A percentile compares a stretch with the other conserved stretches of the same genome.
These are phyloP conservation scores for Alligator sinensis DNA, from an alignment of 2,113 vertebrate species.

Conservation along the genomic window DNA sequence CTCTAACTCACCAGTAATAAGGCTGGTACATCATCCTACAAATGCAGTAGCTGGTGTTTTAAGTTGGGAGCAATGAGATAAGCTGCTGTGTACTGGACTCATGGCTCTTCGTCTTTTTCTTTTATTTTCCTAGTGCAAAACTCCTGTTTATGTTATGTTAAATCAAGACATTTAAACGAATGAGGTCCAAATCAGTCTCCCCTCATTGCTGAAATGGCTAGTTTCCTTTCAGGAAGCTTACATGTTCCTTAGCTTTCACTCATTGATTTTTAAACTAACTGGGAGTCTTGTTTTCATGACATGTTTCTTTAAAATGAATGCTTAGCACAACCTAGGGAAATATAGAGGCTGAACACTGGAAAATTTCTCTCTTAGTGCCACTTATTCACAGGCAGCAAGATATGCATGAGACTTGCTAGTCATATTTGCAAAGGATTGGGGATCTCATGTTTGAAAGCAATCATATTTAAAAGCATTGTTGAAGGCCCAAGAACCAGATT, in stretches of 20 bases:
- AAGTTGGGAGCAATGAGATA: slow-evolving; percentile 29
- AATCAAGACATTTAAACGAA: background rate
- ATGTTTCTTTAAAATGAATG: background rate
- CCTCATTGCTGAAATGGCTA: background rate
- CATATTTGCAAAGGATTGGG: background rate
- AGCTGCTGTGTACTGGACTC: background rate
- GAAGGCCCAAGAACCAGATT: background rate
- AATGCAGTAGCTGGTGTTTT: background rate
- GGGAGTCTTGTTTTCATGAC: background rate
- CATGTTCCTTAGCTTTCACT: background rate
- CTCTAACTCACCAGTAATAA: background rate
- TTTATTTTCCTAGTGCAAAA: background rate
- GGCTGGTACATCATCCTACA: slow-evolving; percentile 13
- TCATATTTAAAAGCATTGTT: background rate
- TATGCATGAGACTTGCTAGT: background rate
- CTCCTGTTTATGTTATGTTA: background rate
- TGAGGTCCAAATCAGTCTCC: background rate
- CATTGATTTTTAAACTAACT: background rate
- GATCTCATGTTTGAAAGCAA: background rate
- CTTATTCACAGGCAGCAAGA: background rate
- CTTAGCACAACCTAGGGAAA: background rate
- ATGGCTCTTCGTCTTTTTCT: background rate
- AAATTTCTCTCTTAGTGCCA: background rate
- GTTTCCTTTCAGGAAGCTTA: background rate
- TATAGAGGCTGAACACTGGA: background rate